A percentile compares a stretch with the other conserved stretches of the same genome.
phyloP scores from a whole-genome alignment of 2,113 vertebrate species.

The Cygnus buccinator region DNA sequence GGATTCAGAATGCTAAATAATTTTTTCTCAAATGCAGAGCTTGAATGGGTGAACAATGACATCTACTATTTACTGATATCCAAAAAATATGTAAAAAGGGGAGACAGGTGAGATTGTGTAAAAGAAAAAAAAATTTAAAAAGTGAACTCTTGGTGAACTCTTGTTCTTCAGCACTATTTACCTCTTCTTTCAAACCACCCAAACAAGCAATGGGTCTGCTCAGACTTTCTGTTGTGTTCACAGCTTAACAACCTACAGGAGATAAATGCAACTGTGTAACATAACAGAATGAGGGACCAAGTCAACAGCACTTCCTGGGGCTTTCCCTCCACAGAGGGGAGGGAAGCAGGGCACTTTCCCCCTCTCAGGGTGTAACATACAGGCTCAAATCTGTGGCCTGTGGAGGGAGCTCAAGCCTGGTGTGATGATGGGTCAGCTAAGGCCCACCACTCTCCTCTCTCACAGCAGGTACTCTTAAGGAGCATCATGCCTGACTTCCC shows the following conservation, averaged over 20 bases:
- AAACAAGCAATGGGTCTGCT: background rate
- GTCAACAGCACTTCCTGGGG: background rate
- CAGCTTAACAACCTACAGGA: background rate
- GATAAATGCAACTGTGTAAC: background rate
- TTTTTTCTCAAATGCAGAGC: background rate
- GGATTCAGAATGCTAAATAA: conserved; percentile 17
- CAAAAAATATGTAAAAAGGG: background rate
- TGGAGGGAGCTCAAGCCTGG: background rate
- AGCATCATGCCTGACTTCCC: background rate
- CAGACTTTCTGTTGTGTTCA: background rate
- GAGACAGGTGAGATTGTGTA: background rate
- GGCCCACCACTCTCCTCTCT: background rate
- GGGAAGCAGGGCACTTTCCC: background rate
- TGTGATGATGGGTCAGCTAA: background rate
- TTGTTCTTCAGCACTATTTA: conserved; percentile 12
- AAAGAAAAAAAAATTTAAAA: background rate
- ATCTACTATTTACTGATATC: background rate
- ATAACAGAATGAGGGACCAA: background rate
- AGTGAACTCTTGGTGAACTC: background rate
- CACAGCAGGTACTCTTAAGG: background rate
- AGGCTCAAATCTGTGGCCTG: background rate
- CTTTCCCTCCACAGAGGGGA: background rate
- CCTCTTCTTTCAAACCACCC: background rate
- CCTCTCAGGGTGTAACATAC: background rate
- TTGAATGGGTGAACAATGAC: background rate